A percentile compares a stretch with the other conserved stretches of the same genome.
Evolutionary conservation across 2,888 invertebrate species (phyloP).

Genomic region (Harmothoe impar): DNA sequence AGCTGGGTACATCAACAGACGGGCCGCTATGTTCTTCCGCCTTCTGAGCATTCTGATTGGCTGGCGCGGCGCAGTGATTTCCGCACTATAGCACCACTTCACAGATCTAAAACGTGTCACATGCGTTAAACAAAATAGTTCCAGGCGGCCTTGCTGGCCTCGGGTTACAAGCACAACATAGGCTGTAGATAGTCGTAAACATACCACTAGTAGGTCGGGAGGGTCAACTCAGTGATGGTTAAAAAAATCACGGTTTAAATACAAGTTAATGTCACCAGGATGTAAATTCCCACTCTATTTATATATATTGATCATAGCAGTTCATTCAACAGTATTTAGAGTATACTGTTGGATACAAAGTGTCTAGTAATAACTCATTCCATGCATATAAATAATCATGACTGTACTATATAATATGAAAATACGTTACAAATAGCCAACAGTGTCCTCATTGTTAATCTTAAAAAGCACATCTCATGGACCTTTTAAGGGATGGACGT

Average conservation of each 20-base stretch:
- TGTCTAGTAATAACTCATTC: not conserved
- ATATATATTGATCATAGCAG: too few relatives aligned
- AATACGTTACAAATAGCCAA: constrained; percentile 26
- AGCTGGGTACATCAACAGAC: constrained; percentile 11
- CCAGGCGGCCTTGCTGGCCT: not conserved
- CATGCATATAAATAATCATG: constrained; percentile 42
- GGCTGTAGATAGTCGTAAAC: not conserved
- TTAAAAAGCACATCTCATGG: not conserved
- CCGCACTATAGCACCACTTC: constrained; percentile 46
- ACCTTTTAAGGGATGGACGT: not conserved
- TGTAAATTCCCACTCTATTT: too few relatives aligned
- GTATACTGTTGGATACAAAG: not conserved
- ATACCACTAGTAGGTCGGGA: not conserved
- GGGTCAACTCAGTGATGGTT: not conserved
- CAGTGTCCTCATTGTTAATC: not conserved
- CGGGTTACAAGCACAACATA: constrained; percentile 12
- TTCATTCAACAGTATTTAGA: not conserved
- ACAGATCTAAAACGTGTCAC: not conserved
- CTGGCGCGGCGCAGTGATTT: not conserved
- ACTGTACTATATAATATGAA: constrained; percentile 1
- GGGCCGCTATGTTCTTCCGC: constrained; percentile 22
- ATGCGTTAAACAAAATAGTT: constrained; percentile 34
- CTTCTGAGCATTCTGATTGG: constrained; percentile 27
- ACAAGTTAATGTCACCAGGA: not conserved
- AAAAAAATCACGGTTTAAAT: not conserved